Conservation (phyloP, 2,113 vertebrate species). For the Trematocara stigmaticum region DNA sequence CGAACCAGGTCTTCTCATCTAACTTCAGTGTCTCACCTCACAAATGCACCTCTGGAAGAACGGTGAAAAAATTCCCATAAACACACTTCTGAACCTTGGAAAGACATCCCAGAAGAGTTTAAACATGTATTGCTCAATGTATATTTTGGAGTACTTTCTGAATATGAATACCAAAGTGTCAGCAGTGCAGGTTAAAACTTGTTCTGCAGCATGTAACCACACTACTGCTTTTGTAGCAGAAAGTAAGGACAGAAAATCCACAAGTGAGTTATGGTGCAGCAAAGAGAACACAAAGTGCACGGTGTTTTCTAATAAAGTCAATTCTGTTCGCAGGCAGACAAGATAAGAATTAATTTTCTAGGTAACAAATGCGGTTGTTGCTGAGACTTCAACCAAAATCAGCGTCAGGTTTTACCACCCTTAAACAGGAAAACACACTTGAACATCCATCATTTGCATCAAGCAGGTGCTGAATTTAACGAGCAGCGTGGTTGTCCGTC, state of each 20-base stretch:
- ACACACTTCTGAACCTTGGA: not conserved
- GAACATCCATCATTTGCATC: not conserved
- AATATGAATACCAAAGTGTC: not conserved
- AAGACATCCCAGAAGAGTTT: not conserved
- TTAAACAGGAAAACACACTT: not conserved
- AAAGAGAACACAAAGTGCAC: not conserved
- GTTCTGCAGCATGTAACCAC: not conserved
- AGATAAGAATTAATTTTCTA: not conserved
- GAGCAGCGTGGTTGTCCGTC: not conserved
- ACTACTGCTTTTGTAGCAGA: not conserved
- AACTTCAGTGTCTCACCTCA: not conserved
- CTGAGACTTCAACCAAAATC: not conserved
- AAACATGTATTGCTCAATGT: not conserved
- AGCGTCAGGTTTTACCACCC: not conserved
- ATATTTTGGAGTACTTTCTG: not conserved
- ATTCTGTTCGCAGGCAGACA: not conserved
- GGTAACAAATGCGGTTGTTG: fast-evolving
- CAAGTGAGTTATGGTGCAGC: not conserved
- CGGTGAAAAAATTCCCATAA: not conserved
- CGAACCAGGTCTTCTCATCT: not conserved
- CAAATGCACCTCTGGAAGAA: not conserved
- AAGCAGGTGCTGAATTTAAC: not conserved
- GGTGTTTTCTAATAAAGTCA: not conserved
- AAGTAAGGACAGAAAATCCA: not conserved
- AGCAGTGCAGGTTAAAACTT: not conserved